These are phyloP conservation scores for Acanthosepion lycidas DNA, from an alignment of 2,888 invertebrate genomes.

Conservation along the genomic window DNA sequence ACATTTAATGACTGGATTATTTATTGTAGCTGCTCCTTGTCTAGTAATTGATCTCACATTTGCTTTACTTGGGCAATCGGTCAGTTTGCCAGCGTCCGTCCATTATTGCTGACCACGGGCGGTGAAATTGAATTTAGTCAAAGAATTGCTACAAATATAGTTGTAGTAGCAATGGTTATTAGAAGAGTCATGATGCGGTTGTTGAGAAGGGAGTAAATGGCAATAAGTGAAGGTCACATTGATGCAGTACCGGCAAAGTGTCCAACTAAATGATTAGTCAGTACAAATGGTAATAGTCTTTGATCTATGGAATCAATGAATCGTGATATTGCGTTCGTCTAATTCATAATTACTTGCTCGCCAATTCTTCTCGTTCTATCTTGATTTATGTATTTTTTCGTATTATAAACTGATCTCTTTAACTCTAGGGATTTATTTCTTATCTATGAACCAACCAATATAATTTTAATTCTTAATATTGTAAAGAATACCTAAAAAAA, in stretches of 20 bases:
- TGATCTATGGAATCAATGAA: background rate
- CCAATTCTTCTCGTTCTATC: too few species aligned
- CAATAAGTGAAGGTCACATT: background rate
- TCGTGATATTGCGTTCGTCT: background rate
- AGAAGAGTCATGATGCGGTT: background rate
- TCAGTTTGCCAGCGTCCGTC: background rate
- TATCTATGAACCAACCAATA: too few species aligned
- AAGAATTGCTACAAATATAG: background rate
- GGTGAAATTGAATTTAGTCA: background rate
- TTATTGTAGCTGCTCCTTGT: background rate
- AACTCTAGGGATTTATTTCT: background rate
- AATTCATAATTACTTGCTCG: too few species aligned
- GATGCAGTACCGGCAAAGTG: background rate
- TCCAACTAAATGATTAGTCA: background rate
- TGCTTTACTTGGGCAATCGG: slow-evolving; percentile 2
- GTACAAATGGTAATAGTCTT: background rate
- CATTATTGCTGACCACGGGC: background rate
- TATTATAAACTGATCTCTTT: background rate
- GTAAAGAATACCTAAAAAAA: too few species aligned
- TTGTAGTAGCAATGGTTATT: background rate
- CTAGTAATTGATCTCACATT: background rate
- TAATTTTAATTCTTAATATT: too few species aligned
- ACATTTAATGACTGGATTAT: background rate
- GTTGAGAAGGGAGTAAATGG: background rate
- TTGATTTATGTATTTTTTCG: background rate